Conservation (phyloP, 2,888 invertebrate species). For the Zonitis immaculata region DNA sequence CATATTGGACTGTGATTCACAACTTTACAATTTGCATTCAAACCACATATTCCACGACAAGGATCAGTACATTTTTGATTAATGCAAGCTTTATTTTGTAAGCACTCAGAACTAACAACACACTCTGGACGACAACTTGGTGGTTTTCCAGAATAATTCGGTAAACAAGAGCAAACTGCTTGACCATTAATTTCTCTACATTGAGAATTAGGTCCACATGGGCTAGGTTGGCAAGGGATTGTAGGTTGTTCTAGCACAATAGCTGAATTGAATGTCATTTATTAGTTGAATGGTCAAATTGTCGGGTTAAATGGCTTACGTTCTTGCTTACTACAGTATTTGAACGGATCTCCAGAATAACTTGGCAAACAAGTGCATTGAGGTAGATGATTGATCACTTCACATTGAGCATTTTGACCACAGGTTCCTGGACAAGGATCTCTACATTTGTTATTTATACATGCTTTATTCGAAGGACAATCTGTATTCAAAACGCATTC, state of each 20-base stretch:
- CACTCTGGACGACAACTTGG: conserved; percentile 73
- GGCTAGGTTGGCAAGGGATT: conserved; percentile 64
- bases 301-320: conserved; percentile 35
- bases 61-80: conserved; percentile 71
- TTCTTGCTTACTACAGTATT: conserved; percentile 41
- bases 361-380: conserved; percentile 62
- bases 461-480: conserved; percentile 67
- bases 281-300: not conserved
- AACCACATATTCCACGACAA: conserved; percentile 66
- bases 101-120: conserved; percentile 66
- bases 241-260: conserved; percentile 36
- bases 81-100: conserved; percentile 62
- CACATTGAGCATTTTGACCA: conserved; percentile 69
- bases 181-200: conserved; percentile 59
- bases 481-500: conserved; percentile 70
- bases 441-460: conserved; percentile 68
- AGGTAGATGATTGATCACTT: conserved; percentile 68
- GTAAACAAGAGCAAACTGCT: conserved; percentile 66
- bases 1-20: conserved; percentile 77
- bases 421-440: conserved; percentile 79
- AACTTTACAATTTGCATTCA: conserved; percentile 66
- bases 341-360: conserved; percentile 58
- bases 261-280: not conserved
- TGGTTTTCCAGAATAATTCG: conserved; percentile 63
- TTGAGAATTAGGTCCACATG: conserved; percentile 63